Conservation (phyloP, 2,888 invertebrate genomes). For the Archips xylosteana region DNA sequence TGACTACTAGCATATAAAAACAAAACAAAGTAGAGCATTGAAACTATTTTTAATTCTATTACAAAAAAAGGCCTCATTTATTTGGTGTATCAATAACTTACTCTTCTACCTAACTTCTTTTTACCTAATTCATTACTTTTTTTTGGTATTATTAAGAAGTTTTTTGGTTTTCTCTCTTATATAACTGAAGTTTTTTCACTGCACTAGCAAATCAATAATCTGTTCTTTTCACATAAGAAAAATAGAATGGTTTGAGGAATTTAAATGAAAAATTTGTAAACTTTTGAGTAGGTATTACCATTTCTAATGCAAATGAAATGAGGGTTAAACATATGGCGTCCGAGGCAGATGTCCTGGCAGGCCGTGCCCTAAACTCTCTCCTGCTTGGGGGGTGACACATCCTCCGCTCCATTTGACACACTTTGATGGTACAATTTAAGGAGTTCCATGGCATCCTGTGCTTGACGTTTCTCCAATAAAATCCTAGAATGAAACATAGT, state of each 20-base stretch:
- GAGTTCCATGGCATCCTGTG: slow-evolving; percentile 94
- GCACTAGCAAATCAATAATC: background rate
- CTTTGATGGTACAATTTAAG: slow-evolving; percentile 90
- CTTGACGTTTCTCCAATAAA: slow-evolving; percentile 93
- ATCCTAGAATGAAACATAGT: slow-evolving; percentile 75
- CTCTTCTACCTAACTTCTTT: slow-evolving; percentile 24
- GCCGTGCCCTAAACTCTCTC: slow-evolving; percentile 70
- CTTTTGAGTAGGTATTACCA: slow-evolving; percentile 76
- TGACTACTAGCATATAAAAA: slow-evolving; percentile 27
- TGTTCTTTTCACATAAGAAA: background rate
- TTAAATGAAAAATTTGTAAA: slow-evolving; percentile 64
- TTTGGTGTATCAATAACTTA: slow-evolving; percentile 64
- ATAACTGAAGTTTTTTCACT: background rate
- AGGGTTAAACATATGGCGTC: slow-evolving; percentile 62
- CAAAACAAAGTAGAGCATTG: slow-evolving; percentile 29
- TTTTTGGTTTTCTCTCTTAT: background rate
- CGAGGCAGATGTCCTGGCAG: slow-evolving; percentile 44
- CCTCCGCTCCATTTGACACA: slow-evolving; percentile 80
- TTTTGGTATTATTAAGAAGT: slow-evolving; percentile 11
- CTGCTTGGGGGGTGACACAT: slow-evolving; percentile 78
- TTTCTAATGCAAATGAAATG: slow-evolving; percentile 72
- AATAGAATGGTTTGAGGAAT: background rate
- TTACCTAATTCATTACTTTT: slow-evolving; percentile 33
- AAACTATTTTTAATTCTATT: slow-evolving; percentile 43
- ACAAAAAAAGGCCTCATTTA: slow-evolving; percentile 74